Evolutionary conservation across 2,888 invertebrate genomes (phyloP).

Genomic region (Eulithis prunata): DNA sequence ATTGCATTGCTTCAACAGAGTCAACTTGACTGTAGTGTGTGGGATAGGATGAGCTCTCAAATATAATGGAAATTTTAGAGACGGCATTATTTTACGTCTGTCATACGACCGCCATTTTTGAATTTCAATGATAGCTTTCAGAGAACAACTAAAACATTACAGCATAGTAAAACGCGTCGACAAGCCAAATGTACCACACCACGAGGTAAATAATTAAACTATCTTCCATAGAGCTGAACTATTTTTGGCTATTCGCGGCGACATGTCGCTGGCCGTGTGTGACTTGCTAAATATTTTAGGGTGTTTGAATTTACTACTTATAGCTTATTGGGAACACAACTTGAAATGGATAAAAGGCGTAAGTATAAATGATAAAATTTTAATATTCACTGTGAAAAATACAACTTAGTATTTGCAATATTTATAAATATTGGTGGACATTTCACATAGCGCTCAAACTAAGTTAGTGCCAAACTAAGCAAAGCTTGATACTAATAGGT

Average conservation of each 20-base stretch:
- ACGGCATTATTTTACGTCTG: no score
- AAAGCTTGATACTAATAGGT: no score
- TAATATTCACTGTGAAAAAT: no score
- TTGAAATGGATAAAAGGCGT: not conserved
- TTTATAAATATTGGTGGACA: no score
- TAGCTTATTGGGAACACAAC: slow-evolving; percentile 4
- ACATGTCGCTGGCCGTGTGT: slow-evolving; percentile 51
- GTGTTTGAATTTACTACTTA: slow-evolving; percentile 4
- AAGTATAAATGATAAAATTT: not conserved
- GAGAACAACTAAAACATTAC: not conserved
- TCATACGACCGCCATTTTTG: no score
- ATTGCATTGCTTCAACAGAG: slow-evolving; percentile 26
- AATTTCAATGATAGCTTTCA: no score
- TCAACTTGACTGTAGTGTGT: not conserved
- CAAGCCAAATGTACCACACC: slow-evolving; percentile 23
- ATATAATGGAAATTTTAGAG: no score
- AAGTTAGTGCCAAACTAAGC: no score
- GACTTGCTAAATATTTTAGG: slow-evolving; percentile 53
- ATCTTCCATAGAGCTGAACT: slow-evolving; percentile 21
- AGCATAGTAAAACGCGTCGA: slow-evolving; percentile 3
- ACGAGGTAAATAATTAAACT: slow-evolving; percentile 35
- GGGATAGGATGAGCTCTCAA: not conserved
- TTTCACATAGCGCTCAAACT: no score
- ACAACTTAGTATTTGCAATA: no score
- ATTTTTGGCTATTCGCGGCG: slow-evolving; percentile 34